phyloP scores from a whole-genome alignment of 2,888 invertebrate species.

The Isoperla grammatica region DNA sequence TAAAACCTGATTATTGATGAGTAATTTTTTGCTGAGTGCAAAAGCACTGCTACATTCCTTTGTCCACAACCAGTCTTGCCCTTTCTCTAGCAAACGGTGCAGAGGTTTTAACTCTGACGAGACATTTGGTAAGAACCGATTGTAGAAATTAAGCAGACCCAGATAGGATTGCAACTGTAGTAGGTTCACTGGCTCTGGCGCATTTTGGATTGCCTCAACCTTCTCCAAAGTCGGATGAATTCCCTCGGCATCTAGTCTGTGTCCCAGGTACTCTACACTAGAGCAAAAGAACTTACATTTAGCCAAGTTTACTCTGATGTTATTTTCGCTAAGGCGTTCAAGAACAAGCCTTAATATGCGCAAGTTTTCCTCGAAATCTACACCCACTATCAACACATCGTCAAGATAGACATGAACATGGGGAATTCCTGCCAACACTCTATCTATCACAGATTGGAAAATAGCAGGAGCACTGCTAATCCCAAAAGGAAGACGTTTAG shows the following conservation, averaged over 20 bases:
- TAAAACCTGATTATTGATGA: slow-evolving; percentile 11
- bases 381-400: slow-evolving; percentile 27
- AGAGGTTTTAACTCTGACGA: slow-evolving; percentile 20
- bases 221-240: slow-evolving; percentile 13
- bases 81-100: background rate
- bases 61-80: slow-evolving; percentile 6
- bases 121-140: slow-evolving; percentile 13
- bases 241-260: slow-evolving; percentile 4
- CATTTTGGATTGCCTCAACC: slow-evolving; percentile 14
- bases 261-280: slow-evolving; percentile 5
- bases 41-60: background rate
- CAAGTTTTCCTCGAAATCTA: slow-evolving; percentile 20
- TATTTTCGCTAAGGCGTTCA: background rate
- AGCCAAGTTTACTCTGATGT: slow-evolving; percentile 2
- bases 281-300: background rate
- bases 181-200: slow-evolving; percentile 14
- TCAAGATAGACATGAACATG: slow-evolving; percentile 28
- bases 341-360: slow-evolving; percentile 7
- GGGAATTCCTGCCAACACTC: slow-evolving; percentile 21
- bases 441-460: slow-evolving; percentile 33
- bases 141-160: slow-evolving; percentile 23
- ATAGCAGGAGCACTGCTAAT: slow-evolving; percentile 34
- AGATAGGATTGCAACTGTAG: slow-evolving; percentile 21
- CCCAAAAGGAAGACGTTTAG: slow-evolving; percentile 35
- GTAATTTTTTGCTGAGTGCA: slow-evolving; percentile 10